These are phyloP conservation scores for Scolopax rusticola DNA, from an alignment of 2,797 vertebrate species.

Conservation along the genomic window DNA sequence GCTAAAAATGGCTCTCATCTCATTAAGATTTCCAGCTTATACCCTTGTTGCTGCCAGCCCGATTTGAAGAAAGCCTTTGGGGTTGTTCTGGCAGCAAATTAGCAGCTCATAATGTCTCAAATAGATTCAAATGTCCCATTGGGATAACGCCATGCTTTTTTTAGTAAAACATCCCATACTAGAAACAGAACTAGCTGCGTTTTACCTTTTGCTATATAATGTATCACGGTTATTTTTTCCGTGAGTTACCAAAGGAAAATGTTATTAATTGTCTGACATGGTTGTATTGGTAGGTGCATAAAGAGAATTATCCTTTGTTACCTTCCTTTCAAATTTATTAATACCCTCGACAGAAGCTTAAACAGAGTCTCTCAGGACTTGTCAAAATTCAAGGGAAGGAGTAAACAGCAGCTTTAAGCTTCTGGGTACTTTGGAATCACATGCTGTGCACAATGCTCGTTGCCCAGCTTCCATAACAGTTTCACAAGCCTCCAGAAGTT, in stretches of 20 bases:
- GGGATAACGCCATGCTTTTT: background rate
- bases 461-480: background rate
- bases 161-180: background rate
- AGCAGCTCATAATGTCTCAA: conserved; percentile 45
- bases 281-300: background rate
- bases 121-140: background rate
- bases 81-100: conserved; percentile 38
- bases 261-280: background rate
- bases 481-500: conserved; percentile 39
- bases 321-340: background rate
- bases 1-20: conserved; percentile 2
- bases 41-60: background rate
- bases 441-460: background rate
- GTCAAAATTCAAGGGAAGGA: conserved; percentile 14
- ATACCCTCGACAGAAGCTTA: background rate
- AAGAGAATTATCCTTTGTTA: conserved; percentile 3
- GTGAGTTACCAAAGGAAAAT: background rate
- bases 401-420: conserved; percentile 19
- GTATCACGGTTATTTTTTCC: background rate
- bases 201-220: background rate
- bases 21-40: conserved; percentile 5
- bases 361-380: background rate
- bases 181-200: background rate
- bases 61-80: conserved; percentile 27
- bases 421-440: background rate